Percentiles rank a stretch among this genome's conserved stretches.
These are phyloP conservation scores for Philopedon plagiatum DNA, from an alignment of 2,888 invertebrate genomes.

Conservation along the genomic window DNA sequence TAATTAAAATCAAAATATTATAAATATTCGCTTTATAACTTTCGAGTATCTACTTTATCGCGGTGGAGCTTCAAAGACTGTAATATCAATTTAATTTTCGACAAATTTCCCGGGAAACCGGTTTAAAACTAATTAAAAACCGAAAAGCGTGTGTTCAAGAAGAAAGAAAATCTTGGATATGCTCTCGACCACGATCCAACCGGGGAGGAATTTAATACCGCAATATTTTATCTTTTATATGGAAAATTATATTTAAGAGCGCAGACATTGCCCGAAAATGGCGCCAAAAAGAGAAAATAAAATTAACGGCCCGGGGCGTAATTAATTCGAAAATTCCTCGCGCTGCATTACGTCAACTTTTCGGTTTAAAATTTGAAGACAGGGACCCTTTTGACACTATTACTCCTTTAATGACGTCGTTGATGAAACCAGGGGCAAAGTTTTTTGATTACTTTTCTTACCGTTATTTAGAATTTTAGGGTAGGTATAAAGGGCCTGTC, in stretches of 20 bases:
- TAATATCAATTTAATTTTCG: slow-evolving; percentile 31
- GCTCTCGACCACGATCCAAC: slow-evolving; percentile 24
- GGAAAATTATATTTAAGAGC: slow-evolving; percentile 37
- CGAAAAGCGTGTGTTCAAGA: slow-evolving; percentile 33
- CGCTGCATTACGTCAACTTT: slow-evolving; percentile 12
- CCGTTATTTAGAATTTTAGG: too few relatives aligned
- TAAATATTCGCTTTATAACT: background rate
- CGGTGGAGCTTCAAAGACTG: slow-evolving; percentile 9
- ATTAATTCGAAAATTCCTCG: slow-evolving; percentile 42
- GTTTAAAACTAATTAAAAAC: slow-evolving; percentile 42
- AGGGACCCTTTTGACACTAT: too few relatives aligned
- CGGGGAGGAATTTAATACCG: slow-evolving; percentile 41
- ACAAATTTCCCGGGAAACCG: slow-evolving; percentile 23
- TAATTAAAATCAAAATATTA: slow-evolving; percentile 9
- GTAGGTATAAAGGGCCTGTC: too few relatives aligned
- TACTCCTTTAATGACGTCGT: too few relatives aligned
- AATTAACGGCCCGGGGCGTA: slow-evolving; percentile 39
- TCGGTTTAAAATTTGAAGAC: too few relatives aligned
- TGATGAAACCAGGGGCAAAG: too few relatives aligned
- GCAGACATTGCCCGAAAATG: slow-evolving; percentile 22
- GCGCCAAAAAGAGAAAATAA: slow-evolving; percentile 36
- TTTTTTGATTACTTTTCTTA: too few relatives aligned
- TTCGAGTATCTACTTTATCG: background rate
- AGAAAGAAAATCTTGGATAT: slow-evolving; percentile 37
- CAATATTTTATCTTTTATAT: slow-evolving; percentile 45